Percentiles rank a stretch among this genome's conserved stretches.
These are phyloP conservation scores for Schizopygopsis pylzovi DNA, from an alignment of 2,797 vertebrate species.

Conservation along the genomic window DNA sequence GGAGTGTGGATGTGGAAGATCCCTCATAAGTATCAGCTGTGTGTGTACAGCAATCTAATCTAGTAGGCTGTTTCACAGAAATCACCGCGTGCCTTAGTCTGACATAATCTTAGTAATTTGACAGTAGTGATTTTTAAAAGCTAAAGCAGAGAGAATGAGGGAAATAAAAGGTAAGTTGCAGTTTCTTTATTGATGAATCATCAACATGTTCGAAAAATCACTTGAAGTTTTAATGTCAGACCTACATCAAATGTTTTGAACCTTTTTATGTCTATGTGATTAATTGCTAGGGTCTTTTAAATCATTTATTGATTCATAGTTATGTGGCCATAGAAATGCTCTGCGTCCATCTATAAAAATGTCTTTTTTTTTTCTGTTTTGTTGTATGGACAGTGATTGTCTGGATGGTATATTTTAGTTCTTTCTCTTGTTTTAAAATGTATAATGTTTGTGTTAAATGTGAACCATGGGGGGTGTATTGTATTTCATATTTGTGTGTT, in stretches of 20 bases:
- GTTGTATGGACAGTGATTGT: not conserved
- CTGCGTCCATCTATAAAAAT: not conserved
- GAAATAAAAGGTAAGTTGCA: not conserved
- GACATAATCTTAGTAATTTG: not conserved
- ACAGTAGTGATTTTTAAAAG: not conserved
- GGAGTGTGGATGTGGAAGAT: not conserved
- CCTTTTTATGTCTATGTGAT: not conserved
- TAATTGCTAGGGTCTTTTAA: not conserved
- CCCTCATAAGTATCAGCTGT: not conserved
- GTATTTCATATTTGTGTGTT: conserved; percentile 10
- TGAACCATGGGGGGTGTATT: not conserved
- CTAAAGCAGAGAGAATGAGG: not conserved
- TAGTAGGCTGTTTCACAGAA: not conserved
- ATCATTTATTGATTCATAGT: not conserved
- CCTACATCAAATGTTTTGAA: not conserved
- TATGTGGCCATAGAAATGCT: not conserved
- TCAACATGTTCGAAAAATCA: too few relatives aligned
- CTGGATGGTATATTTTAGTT: not conserved
- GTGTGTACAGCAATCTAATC: not conserved
- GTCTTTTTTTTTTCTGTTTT: not conserved
- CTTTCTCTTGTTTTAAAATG: not conserved
- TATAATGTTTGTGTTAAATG: not conserved
- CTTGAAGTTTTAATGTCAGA: not conserved
- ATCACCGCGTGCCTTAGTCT: not conserved
- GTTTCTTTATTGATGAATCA: not conserved